A percentile compares a stretch with the other conserved stretches of the same genome.
phyloP scores from a whole-genome alignment of 1,140 invertebrate genomes.

The Drosophila pruinosa region DNA sequence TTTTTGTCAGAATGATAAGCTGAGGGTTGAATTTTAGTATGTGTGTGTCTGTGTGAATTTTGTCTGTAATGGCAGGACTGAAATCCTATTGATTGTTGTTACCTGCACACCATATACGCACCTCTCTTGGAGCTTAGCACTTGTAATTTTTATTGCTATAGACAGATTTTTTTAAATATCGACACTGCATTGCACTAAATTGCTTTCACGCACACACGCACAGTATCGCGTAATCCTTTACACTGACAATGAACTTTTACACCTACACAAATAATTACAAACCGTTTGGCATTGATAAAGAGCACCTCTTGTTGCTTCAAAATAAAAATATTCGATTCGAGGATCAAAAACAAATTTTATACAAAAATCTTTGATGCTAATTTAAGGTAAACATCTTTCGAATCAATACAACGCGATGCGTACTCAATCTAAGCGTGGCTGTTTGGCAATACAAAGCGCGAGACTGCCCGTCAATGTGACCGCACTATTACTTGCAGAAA shows the following conservation, averaged over 20 bases:
- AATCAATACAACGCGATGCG: conserved; percentile 35
- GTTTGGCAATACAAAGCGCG: conserved; percentile 34
- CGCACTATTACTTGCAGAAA: background rate
- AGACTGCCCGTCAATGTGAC: conserved; percentile 26
- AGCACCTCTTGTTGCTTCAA: background rate
- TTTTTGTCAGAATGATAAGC: conserved; percentile 33
- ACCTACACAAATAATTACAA: conserved; percentile 1
- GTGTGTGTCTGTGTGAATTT: background rate
- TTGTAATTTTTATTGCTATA: conserved; percentile 9
- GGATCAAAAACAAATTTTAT: background rate
- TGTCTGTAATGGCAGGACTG: conserved; percentile 10
- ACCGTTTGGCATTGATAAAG: background rate
- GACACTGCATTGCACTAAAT: background rate
- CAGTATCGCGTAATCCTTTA: conserved; percentile 25
- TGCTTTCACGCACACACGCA: conserved; percentile 7
- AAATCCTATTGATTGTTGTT: conserved; percentile 39
- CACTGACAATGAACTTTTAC: conserved; percentile 3
- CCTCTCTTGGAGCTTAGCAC: conserved; percentile 21
- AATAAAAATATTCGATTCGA: background rate
- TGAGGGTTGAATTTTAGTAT: conserved; percentile 33
- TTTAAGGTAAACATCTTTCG: conserved; percentile 34
- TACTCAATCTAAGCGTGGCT: background rate
- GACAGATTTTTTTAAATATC: background rate
- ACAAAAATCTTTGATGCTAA: background rate
- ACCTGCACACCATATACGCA: conserved; percentile 23